These are phyloP conservation scores for Nomada fabriciana DNA, from an alignment of 2,888 invertebrate species.

Conservation along the genomic window DNA sequence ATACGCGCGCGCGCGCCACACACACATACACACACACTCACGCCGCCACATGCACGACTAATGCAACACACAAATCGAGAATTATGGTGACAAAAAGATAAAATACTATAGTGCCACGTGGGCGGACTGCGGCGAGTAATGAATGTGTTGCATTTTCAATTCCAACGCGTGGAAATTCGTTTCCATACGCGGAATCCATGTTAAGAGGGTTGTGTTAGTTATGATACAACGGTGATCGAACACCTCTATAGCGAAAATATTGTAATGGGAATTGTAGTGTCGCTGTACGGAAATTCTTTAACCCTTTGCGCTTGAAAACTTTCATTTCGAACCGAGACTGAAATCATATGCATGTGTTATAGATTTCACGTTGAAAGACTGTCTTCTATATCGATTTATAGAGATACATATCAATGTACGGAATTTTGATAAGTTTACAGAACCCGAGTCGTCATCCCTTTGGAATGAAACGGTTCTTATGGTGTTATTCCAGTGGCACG, in stretches of 20 bases:
- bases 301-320: constrained; percentile 33
- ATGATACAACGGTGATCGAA: constrained; percentile 46
- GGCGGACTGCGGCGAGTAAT: constrained; percentile 62
- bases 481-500: too few relatives aligned
- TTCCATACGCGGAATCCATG: background rate
- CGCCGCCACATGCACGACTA: constrained; percentile 40
- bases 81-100: constrained; percentile 38
- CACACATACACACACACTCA: constrained; percentile 22
- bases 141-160: constrained; percentile 37
- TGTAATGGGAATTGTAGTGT: constrained; percentile 4
- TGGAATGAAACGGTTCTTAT: too few relatives aligned
- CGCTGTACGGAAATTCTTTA: background rate
- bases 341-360: background rate
- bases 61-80: constrained; percentile 39
- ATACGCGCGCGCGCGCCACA: too few relatives aligned
- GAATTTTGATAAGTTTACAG: background rate
- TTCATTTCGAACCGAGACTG: background rate
- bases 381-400: background rate
- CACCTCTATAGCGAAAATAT: constrained; percentile 29
- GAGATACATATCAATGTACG: constrained; percentile 24
- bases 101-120: constrained; percentile 56
- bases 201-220: constrained; percentile 43
- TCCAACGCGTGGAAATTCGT: constrained; percentile 22
- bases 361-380: background rate
- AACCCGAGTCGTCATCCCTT: background rate